A percentile compares a stretch with the other conserved stretches of the same genome.
These are phyloP conservation scores for Tenebrosternarchus preto DNA, from an alignment of 2,113 vertebrate genomes.

Conservation along the genomic window DNA sequence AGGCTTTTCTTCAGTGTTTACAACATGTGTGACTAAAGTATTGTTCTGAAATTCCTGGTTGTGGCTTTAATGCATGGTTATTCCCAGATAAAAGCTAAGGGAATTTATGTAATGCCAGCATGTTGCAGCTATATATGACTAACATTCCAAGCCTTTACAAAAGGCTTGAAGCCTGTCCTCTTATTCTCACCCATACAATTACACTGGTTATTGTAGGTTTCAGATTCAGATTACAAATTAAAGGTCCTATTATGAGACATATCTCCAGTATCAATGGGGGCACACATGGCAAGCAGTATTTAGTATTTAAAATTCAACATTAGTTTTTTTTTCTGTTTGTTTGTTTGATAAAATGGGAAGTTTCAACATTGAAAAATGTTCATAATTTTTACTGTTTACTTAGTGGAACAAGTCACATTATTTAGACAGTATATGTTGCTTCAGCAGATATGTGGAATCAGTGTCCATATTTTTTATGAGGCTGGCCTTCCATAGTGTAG, in stretches of 20 bases:
- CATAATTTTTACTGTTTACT: neutral
- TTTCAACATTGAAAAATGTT: neutral
- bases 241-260: neutral
- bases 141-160: constrained; percentile 11
- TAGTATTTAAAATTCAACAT: neutral
- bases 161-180: neutral
- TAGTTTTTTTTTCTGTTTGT: neutral
- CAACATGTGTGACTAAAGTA: too few species aligned
- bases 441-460: neutral
- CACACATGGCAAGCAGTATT: neutral
- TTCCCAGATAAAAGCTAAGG: neutral
- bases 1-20: neutral
- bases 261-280: neutral
- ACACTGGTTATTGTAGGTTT: constrained; percentile 1
- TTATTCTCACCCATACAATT: neutral
- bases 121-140: constrained; percentile 6
- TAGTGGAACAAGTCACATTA: neutral
- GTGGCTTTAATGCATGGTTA: constrained; percentile 32
- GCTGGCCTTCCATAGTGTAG: neutral
- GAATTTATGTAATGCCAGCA: constrained; percentile 11
- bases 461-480: neutral
- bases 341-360: too few species aligned
- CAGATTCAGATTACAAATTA: neutral
- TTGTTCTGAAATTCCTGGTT: neutral
- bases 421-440: neutral